These are phyloP conservation scores for Hipparchia semele DNA, from an alignment of 2,888 invertebrate species.

Conservation along the genomic window DNA sequence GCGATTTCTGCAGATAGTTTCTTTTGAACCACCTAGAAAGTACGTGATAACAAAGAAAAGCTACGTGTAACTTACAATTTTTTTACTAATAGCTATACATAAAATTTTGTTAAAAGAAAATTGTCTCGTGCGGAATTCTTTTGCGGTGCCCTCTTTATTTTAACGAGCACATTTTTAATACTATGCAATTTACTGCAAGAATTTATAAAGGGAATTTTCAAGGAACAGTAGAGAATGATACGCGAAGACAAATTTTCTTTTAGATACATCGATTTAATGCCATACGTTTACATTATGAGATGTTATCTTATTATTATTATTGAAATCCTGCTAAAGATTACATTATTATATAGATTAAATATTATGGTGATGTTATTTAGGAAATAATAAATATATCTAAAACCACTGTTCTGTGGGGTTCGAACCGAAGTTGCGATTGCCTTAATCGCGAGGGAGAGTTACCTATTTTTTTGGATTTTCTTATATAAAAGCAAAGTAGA, in stretches of 20 bases:
- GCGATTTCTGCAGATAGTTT: neutral
- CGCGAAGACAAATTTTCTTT: conserved; percentile 27
- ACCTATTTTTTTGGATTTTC: too few species aligned
- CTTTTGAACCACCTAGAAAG: neutral
- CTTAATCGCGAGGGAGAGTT: too few species aligned
- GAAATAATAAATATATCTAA: too few species aligned
- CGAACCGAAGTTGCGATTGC: too few species aligned
- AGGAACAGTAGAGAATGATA: conserved; percentile 33
- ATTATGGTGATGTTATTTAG: too few species aligned
- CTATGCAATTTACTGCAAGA: conserved; percentile 36
- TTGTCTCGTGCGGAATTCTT: conserved; percentile 35
- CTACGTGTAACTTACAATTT: conserved; percentile 8
- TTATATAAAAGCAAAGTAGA: too few species aligned
- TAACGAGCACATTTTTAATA: conserved; percentile 39
- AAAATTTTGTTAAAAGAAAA: conserved; percentile 37
- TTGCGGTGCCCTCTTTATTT: conserved; percentile 35
- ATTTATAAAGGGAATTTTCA: conserved; percentile 35
- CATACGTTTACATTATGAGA: too few species aligned
- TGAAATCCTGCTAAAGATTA: too few species aligned
- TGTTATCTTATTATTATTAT: too few species aligned
- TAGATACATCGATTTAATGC: too few species aligned
- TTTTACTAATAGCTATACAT: conserved; percentile 23
- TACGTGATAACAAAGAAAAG: conserved; percentile 5
- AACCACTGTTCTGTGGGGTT: too few species aligned
- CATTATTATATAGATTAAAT: too few species aligned